Base-by-base conservation (phyloP, 2,113 vertebrate genomes). In the Rhinolophus sinicus region DNA sequence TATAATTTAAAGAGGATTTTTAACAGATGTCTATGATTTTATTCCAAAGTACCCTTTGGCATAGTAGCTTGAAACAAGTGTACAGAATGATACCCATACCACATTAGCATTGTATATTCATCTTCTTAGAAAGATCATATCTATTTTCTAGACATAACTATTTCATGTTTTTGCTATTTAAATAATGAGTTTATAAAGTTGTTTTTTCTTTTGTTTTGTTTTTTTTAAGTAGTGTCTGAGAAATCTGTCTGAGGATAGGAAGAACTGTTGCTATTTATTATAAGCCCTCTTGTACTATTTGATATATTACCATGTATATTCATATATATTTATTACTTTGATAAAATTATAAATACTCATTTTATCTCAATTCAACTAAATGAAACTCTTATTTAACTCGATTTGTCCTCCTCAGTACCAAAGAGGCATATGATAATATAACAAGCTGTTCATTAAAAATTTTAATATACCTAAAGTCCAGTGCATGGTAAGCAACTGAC, bases 281-380 rank as follows among this genome's bases (percentile, higher is more conserved):
- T 40, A 92, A 93, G 19, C 6, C 44, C 1, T 35, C 76, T 28
- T 78, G 14, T 60, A 26, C 3, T 19, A 67, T 75, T 58, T 83
- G 13, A 11, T 52, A 58, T 78, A 86, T 83, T 80, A 90, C 8
- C 56, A 82, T 62, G 30, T 60, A 40, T 62, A 62, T 40, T 26
- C 56, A 82, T 60, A 40, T 60, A 40, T 60, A 60, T 40, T 26
- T 92, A n/a, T 67, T 64, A 92, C 8, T 81, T 60, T 82, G 47
- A 91, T 88, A 84, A 94, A 87, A 73, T 44, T 85, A 54, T 47
- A 89, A 78, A 65, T 80, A 87, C 24, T 83, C 10, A 69, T 44
- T 95, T 92, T 84, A 70, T 87, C 28, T 84, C 77, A 54, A 54
- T 72, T 90, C 40, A 94, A 75, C 33, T 78, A 95, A 86, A 92